Conservation (phyloP, 2,888 invertebrate genomes). For the Ophioninae sp. region DNA sequence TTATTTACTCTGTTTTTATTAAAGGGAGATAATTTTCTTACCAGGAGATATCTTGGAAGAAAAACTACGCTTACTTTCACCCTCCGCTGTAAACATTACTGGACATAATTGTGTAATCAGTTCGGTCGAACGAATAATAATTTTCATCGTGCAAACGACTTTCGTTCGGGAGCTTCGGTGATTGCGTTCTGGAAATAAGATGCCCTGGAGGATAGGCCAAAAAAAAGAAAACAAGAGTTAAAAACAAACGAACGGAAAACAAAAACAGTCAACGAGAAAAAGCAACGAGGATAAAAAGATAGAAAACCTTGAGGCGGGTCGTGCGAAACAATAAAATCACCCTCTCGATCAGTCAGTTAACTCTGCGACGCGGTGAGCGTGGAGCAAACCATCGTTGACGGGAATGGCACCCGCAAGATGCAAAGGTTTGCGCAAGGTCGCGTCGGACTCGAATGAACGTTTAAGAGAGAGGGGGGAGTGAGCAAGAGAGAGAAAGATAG, state of each 20-base stretch:
- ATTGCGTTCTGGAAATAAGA: conserved; percentile 42
- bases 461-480: conserved; percentile 23
- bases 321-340: conserved; percentile 58
- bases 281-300: conserved; percentile 43
- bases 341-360: conserved; percentile 44
- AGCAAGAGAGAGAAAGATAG: conserved; percentile 15
- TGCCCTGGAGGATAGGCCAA: conserved; percentile 21
- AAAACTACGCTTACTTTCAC: neutral
- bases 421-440: conserved; percentile 66
- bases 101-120: conserved; percentile 24
- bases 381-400: conserved; percentile 50
- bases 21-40: neutral
- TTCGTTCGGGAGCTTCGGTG: conserved; percentile 24
- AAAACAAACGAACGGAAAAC: neutral
- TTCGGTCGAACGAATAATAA: neutral
- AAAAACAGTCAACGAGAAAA: conserved; percentile 14
- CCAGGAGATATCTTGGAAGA: neutral
- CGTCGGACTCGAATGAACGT: conserved; percentile 53
- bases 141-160: conserved; percentile 43
- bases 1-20: no score
- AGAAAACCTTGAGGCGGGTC: conserved; percentile 47
- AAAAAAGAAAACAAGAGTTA: conserved; percentile 1
- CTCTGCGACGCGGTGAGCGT: conserved; percentile 39
- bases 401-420: conserved; percentile 52
- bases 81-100: conserved; percentile 8